Evolutionary conservation across 2,797 vertebrate species (phyloP).

Genomic region (Lepus townsendii): DNA sequence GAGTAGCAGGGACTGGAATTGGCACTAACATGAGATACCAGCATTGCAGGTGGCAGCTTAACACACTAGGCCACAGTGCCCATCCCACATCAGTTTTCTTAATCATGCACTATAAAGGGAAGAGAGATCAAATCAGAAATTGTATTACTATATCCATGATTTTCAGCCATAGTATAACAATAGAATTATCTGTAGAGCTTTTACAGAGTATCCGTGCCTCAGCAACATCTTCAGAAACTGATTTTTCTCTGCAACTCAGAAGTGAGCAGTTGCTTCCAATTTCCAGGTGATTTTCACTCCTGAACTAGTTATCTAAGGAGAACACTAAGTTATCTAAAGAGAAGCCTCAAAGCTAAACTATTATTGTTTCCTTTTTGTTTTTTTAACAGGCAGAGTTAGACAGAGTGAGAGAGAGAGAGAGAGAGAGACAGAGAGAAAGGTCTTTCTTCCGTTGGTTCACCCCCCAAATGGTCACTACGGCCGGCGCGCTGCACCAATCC

Average conservation of each 20-base stretch:
- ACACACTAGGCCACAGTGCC: too few species aligned
- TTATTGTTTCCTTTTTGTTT: conserved; percentile 9
- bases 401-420: too few species aligned
- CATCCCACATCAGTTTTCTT: not conserved
- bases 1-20: too few species aligned
- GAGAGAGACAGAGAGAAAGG: too few species aligned
- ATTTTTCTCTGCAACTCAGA: not conserved
- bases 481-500: too few species aligned
- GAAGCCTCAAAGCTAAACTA: conserved; percentile 23
- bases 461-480: too few species aligned
- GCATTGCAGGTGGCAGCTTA: too few species aligned
- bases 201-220: not conserved
- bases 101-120: conserved; percentile 54
- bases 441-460: too few species aligned
- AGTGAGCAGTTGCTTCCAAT: not conserved
- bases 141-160: not conserved
- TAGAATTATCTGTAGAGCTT: conserved; percentile 21
- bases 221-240: not conserved
- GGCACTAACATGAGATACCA: too few species aligned
- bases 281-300: conserved; percentile 11
- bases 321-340: not conserved
- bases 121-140: conserved; percentile 2
- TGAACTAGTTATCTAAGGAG: not conserved
- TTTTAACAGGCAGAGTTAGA: too few species aligned
- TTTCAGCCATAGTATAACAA: not conserved